Base-by-base conservation (phyloP, 2,888 invertebrate genomes). In the Macrosoma leucophasiata region DNA sequence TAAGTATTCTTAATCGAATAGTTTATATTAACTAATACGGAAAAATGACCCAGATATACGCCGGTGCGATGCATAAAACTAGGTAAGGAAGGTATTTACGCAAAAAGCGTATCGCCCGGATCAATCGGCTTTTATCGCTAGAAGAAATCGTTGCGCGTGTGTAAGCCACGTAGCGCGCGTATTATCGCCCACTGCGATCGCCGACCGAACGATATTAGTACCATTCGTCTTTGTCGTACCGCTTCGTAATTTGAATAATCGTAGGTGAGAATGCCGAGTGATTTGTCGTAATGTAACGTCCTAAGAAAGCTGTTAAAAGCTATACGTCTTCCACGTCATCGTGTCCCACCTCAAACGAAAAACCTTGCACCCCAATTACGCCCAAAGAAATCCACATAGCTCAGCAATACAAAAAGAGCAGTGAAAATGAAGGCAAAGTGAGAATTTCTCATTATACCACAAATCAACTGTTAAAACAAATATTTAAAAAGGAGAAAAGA, bases 151-250 rank as follows among this genome's bases (percentile, higher is more conserved):
- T 67, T 59, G 77, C 75, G 81, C 79, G 81, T 76, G 81, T 79
- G 71, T 74, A 63, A 60, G 61, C 71, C 68, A 71, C 71, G 75
- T 71, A 73, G 62, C 60, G 55, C 59, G 64, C 56, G 59, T 58
- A 55, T 53, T 78, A 82, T 82, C 81, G 69, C 52, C 43, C 56
- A 32, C 49, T 53, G 68, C 69, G 66, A 81, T 82, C 82, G 69
- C 70, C 52, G 56, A 62, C 58, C 63, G 63, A 62, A 61, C 78
- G 79, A 77, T 82, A 82, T 82, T 79, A 81, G 70, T 68, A 67
- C 79, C 81, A 84, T 84, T 81, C 82, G 81, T 84, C 84, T 82
- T 75, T 82, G 84, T 84, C 84, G 78, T 77, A 67, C 71, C 71
- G 65, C 71, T 81, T 69, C 71, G 78, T 84, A 75, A 84, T 84